phyloP scores from a whole-genome alignment of 2,888 invertebrate species.

The Athripsodes cinereus region DNA sequence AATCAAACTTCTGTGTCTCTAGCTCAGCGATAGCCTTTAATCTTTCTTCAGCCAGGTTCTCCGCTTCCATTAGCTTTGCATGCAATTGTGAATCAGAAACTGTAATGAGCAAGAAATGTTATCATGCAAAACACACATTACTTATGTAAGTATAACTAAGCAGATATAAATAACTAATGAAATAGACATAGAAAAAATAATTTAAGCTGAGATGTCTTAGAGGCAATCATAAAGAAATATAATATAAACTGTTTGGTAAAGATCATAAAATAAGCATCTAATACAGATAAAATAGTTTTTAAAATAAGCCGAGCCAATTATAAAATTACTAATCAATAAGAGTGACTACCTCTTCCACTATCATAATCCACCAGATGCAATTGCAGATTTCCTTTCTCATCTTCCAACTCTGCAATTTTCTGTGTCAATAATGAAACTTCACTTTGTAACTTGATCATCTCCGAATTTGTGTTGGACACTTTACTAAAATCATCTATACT shows the following conservation, averaged over 20 bases:
- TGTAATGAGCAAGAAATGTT: constrained; percentile 32
- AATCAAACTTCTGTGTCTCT: constrained; percentile 62
- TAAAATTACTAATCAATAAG: not conserved
- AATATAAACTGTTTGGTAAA: no score
- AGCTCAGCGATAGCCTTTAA: constrained; percentile 54
- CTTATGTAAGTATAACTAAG: not conserved
- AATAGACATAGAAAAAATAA: constrained; percentile 16
- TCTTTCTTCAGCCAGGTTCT: constrained; percentile 48
- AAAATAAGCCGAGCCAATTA: not conserved
- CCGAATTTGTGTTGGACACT: constrained; percentile 61
- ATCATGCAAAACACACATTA: constrained; percentile 1
- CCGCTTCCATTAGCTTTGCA: constrained; percentile 46
- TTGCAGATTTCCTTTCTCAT: constrained; percentile 88
- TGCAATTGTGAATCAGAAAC: constrained; percentile 49
- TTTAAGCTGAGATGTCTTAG: not conserved
- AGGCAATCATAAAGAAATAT: no score
- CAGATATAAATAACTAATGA: constrained; percentile 2
- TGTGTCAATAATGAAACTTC: constrained; percentile 61
- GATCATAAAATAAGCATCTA: not conserved
- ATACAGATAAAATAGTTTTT: not conserved
- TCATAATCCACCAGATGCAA: constrained; percentile 77
- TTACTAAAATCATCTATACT: constrained; percentile 62
- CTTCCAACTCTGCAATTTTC: constrained; percentile 77
- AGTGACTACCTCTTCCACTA: constrained; percentile 55
- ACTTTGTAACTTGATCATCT: constrained; percentile 57